Percentiles rank a stretch among this genome's conserved stretches.
Evolutionary conservation across 2,113 vertebrate species (phyloP).

Genomic region (Cynocephalus volans): DNA sequence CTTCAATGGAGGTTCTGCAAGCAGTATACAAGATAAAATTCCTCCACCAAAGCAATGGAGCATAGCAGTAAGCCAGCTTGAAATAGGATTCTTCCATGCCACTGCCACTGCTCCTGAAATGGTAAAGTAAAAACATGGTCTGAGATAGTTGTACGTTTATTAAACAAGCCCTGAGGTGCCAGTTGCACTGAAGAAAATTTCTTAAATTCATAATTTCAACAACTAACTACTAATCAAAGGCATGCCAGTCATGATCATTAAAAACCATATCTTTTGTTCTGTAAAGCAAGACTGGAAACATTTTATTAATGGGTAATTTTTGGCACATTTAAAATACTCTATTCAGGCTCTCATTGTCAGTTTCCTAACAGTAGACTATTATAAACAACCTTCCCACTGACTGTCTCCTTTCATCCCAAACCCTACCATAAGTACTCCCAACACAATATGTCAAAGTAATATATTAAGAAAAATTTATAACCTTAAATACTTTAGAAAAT

Average conservation of each 20-base stretch:
- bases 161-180: not conserved
- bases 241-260: not conserved
- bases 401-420: constrained; percentile 42
- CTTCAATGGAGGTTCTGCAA: constrained; percentile 94
- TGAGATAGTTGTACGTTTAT: not conserved
- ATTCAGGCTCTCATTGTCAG: not conserved
- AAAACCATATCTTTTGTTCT: not conserved
- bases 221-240: not conserved
- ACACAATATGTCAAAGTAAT: not conserved
- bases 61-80: constrained; percentile 99
- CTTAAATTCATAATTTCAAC: not conserved
- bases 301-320: not conserved
- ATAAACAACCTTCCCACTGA: constrained; percentile 14
- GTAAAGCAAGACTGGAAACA: constrained; percentile 28
- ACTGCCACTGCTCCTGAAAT: constrained; percentile 92
- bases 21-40: constrained; percentile 94
- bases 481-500: constrained; percentile 56
- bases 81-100: constrained; percentile 93
- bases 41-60: constrained; percentile 97
- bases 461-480: constrained; percentile 17
- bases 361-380: not conserved
- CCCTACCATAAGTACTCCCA: not conserved
- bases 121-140: constrained; percentile 54
- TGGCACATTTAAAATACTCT: constrained; percentile 27
- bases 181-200: not conserved